Percentiles rank a stretch among this genome's conserved stretches.
phyloP scores from a whole-genome alignment of 2,888 invertebrate genomes.

The Pollenia angustigena region DNA sequence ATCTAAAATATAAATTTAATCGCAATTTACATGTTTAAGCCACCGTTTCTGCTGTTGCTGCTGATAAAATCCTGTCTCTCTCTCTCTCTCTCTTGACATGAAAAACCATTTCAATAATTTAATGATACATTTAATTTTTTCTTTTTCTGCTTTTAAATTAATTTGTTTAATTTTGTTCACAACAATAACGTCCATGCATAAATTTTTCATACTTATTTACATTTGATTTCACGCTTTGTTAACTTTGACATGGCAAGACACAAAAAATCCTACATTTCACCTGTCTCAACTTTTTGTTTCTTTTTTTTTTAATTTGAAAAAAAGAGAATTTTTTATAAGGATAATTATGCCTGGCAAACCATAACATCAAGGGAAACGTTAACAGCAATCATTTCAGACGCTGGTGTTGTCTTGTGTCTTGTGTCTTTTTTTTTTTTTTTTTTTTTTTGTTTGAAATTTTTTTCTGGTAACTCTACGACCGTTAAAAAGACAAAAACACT shows the following conservation, averaged over 20 bases:
- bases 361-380: conserved; percentile 69
- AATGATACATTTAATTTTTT: background rate
- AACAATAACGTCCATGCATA: conserved; percentile 11
- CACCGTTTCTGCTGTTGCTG: background rate
- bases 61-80: too few species aligned
- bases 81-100: too few species aligned
- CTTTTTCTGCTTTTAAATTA: conserved; percentile 19
- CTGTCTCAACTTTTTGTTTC: conserved; percentile 39
- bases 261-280: conserved; percentile 36
- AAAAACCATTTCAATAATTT: background rate
- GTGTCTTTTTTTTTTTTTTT: too few species aligned
- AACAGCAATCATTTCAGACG: conserved; percentile 51
- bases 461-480: conserved; percentile 19
- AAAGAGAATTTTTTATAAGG: conserved; percentile 43
- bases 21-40: background rate
- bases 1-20: conserved; percentile 4
- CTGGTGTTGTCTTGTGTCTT: background rate
- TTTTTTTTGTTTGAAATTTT: background rate
- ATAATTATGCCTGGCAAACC: conserved; percentile 71
- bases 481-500: conserved; percentile 4
- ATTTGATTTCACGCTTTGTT: conserved; percentile 69
- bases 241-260: conserved; percentile 47
- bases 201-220: conserved; percentile 47
- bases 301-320: conserved; percentile 14
- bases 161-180: conserved; percentile 25